Base-by-base conservation (phyloP, 1,140 invertebrate species). In the Lepidurus apus region DNA sequence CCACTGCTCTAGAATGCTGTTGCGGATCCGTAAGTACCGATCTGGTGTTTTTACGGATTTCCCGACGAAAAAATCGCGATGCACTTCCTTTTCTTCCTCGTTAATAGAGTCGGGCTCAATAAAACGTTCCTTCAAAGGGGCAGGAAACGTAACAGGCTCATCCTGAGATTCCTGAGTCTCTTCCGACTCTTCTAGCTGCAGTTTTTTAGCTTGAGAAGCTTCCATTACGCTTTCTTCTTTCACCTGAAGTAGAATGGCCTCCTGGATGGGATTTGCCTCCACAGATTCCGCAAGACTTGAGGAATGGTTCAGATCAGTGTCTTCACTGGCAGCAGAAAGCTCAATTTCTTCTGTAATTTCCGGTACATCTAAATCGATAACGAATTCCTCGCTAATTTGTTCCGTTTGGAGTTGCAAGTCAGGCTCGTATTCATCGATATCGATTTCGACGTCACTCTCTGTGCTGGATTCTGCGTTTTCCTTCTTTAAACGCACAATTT, bases 11-110 rank as follows among this genome's bases (percentile, higher is more conserved):
- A 90, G 80, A 80, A 91, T 89, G 82, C 88, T 87, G 82, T 89
- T 90, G 74, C 90, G 84, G 74, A 91, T 90, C 82, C 87, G 87
- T 75, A 89, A 82, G 83, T 90, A 91, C 81, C 89, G 84, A 78
- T 88, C 85, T 17, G 88, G 88, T 11, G 88, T 90, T 84, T 90
- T 90, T 1, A 85, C 84, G 24, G 85, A 81, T 77, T 87, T 83
- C 5, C 88, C 87, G 83, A 88, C 87, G 85, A 91, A 90, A 82
- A 89, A 90, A 79, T 91, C 89, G 45, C 83, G 83, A 84, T 89
- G 87, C 74, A 90, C 83, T 79, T 83, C 82, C 82, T 86, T 88
- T 83, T 91, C 90, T 79, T 89, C 84, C 42, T 89, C 86, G 73
- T 84, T 85, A 44, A 90, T 86, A 17, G 80, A 79, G 74, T 85